These are phyloP conservation scores for Abrostola triplasia DNA, from an alignment of 2,888 invertebrate species.

Conservation along the genomic window DNA sequence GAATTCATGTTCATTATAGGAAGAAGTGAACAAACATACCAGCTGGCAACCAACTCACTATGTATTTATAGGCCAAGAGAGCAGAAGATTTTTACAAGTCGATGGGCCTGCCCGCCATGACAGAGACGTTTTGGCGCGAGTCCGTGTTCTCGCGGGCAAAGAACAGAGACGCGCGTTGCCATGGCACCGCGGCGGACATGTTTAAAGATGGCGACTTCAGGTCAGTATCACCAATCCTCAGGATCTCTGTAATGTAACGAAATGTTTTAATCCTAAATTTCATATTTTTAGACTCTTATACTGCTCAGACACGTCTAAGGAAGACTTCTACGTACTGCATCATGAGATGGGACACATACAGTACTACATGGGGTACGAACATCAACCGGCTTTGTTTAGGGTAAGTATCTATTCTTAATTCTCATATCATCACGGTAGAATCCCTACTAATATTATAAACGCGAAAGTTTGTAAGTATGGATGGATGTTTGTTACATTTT, in stretches of 20 bases:
- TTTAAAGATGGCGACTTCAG: slow-evolving; percentile 90
- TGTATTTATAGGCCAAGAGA: slow-evolving; percentile 77
- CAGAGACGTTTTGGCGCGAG: slow-evolving; percentile 89
- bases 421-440: no score
- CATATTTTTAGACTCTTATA: slow-evolving; percentile 88
- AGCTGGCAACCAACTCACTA: not conserved
- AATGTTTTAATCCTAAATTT: not conserved
- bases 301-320: slow-evolving; percentile 88
- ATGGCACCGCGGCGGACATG: slow-evolving; percentile 93
- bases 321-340: slow-evolving; percentile 90
- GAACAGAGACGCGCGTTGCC: slow-evolving; percentile 84
- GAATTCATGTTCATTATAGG: no score
- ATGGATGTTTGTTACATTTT: no score
- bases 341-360: slow-evolving; percentile 93
- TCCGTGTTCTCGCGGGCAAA: slow-evolving; percentile 81
- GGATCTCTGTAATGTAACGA: no score
- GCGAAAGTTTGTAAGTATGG: no score
- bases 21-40: no score
- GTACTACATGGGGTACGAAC: slow-evolving; percentile 91
- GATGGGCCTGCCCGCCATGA: slow-evolving; percentile 89
- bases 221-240: slow-evolving; percentile 70
- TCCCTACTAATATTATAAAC: no score
- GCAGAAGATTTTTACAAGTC: slow-evolving; percentile 92
- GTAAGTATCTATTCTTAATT: no score
- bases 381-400: slow-evolving; percentile 90